These are phyloP conservation scores for Phortica magna DNA, from an alignment of 2,888 invertebrate species.

Conservation along the genomic window DNA sequence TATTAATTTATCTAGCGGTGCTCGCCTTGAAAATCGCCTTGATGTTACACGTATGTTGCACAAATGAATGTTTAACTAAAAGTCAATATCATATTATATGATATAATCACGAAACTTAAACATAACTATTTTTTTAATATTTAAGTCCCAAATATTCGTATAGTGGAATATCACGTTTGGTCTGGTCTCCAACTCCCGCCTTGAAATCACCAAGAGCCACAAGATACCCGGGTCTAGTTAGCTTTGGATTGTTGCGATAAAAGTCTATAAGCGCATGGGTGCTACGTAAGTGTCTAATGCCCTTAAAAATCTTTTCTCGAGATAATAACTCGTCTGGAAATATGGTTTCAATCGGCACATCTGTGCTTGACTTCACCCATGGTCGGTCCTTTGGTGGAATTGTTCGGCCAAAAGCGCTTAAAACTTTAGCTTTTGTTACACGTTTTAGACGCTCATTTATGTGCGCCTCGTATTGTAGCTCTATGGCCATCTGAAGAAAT, in stretches of 20 bases:
- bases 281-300: constrained; percentile 76
- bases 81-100: too few relatives aligned
- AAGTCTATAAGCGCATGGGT: constrained; percentile 72
- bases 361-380: constrained; percentile 63
- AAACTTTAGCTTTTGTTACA: constrained; percentile 53
- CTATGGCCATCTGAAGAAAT: constrained; percentile 71
- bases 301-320: constrained; percentile 74
- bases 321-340: constrained; percentile 74
- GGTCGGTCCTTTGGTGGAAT: constrained; percentile 71
- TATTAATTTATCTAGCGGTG: too few relatives aligned
- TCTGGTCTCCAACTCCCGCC: constrained; percentile 48
- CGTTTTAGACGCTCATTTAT: constrained; percentile 61
- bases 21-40: too few relatives aligned
- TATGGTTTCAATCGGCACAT: constrained; percentile 68
- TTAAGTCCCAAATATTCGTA: constrained; percentile 73
- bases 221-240: constrained; percentile 71
- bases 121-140: constrained; percentile 49
- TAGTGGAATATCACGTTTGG: constrained; percentile 66
- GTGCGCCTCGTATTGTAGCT: constrained; percentile 74
- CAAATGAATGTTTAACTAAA: too few relatives aligned
- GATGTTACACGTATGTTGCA: too few relatives aligned
- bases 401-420: constrained; percentile 75
- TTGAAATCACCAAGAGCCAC: constrained; percentile 68
- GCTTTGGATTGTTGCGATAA: constrained; percentile 65
- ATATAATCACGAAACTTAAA: too few relatives aligned